Evolutionary conservation across 2,113 vertebrate genomes (phyloP).

Genomic region (Eublepharis macularius): DNA sequence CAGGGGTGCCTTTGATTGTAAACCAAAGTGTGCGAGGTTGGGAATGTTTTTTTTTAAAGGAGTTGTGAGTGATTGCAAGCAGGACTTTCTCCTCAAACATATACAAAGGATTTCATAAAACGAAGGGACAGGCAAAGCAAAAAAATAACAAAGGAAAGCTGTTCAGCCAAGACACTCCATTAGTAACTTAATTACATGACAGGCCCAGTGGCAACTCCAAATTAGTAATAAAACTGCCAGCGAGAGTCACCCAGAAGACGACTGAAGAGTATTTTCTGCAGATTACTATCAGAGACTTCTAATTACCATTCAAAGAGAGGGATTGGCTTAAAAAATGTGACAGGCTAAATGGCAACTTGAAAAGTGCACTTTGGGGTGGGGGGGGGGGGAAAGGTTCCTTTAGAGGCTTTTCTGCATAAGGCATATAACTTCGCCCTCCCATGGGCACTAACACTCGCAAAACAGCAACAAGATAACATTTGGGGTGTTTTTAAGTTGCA

Average conservation of each 20-base stretch:
- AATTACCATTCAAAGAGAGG: conserved; percentile 5
- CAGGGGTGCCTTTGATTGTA: conserved; percentile 42
- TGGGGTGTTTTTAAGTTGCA: conserved; percentile 8
- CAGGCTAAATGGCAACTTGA: conserved; percentile 21
- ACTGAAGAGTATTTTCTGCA: neutral
- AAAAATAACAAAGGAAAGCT: neutral
- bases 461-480: conserved; percentile 12
- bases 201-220: conserved; percentile 38
- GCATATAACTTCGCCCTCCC: conserved; percentile 25
- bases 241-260: conserved; percentile 17
- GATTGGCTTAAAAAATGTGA: neutral
- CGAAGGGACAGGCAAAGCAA: neutral
- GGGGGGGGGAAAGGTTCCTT: neutral
- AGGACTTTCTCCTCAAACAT: conserved; percentile 23
- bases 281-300: neutral
- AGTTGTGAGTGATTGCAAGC: neutral
- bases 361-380: conserved; percentile 23
- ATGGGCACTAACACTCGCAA: neutral
- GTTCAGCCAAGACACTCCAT: neutral
- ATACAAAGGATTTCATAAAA: conserved; percentile 16
- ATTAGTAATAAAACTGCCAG: conserved; percentile 21
- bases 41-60: conserved; percentile 18
- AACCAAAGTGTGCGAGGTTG: conserved; percentile 42
- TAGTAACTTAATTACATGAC: neutral
- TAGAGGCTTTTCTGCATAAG: conserved; percentile 11